Percentiles rank a stretch among this genome's conserved stretches.
phyloP scores from a whole-genome alignment of 2,888 invertebrate genomes.

The Athrips mouffetella region DNA sequence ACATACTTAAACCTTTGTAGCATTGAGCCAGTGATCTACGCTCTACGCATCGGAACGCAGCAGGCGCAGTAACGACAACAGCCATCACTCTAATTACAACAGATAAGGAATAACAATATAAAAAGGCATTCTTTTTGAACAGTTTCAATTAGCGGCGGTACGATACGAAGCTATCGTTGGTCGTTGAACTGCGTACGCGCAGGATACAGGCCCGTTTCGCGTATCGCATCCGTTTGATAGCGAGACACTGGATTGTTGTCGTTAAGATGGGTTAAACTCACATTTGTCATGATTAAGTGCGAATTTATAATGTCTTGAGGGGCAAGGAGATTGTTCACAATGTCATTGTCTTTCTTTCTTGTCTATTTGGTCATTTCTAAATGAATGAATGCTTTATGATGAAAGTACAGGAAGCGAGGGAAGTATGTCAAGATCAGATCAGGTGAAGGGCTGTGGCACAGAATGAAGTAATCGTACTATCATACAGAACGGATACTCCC shows the following conservation, averaged over 20 bases:
- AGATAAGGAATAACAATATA: constrained; percentile 11
- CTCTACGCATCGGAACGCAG: not conserved
- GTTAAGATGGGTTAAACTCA: not conserved
- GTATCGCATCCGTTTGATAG: constrained; percentile 58
- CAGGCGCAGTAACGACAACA: not conserved
- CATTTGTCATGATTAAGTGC: constrained; percentile 5
- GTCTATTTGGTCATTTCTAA: no score
- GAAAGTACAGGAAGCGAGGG: no score
- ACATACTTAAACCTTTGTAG: no score
- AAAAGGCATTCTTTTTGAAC: constrained; percentile 17
- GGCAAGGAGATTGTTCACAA: no score
- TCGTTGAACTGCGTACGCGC: constrained; percentile 37
- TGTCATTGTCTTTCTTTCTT: no score
- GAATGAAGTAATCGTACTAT: no score
- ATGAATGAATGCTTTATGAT: no score
- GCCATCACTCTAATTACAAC: constrained; percentile 5
- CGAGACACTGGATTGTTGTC: no score
- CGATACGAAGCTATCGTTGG: constrained; percentile 39
- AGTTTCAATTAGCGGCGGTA: constrained; percentile 17
- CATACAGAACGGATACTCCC: no score
- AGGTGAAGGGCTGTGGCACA: no score
- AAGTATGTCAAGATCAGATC: no score
- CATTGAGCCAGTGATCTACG: no score
- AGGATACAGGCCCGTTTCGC: constrained; percentile 53
- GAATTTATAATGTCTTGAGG: not conserved